phyloP scores from a whole-genome alignment of 2,888 invertebrate species.

The Entomobrya proxima region DNA sequence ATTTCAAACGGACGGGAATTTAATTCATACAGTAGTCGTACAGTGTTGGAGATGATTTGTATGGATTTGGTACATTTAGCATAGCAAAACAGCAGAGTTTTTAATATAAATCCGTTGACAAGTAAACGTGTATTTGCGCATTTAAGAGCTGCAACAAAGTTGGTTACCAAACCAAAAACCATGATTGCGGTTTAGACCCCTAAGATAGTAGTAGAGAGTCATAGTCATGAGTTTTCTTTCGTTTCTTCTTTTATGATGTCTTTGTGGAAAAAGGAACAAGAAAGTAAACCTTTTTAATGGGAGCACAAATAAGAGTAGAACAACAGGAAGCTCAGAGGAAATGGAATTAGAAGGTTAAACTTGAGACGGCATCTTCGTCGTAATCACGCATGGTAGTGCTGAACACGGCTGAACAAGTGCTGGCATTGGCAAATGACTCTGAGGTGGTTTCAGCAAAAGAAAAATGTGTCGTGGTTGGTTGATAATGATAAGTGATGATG shows the following conservation, averaged over 20 bases:
- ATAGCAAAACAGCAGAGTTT: too few relatives aligned
- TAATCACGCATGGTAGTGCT: neutral
- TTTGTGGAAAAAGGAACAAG: neutral
- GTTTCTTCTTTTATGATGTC: neutral
- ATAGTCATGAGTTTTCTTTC: neutral
- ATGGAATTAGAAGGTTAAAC: slow-evolving; percentile 39
- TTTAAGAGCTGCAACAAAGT: too few relatives aligned
- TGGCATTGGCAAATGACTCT: slow-evolving; percentile 8
- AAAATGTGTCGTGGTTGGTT: neutral
- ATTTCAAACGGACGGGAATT: too few relatives aligned
- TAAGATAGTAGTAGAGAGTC: neutral
- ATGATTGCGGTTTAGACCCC: too few relatives aligned
- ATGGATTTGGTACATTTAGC: neutral
- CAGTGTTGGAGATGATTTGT: neutral
- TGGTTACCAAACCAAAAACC: too few relatives aligned
- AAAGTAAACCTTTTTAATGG: neutral
- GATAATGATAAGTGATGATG: neutral
- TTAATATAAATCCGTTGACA: too few relatives aligned
- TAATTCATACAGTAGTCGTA: neutral
- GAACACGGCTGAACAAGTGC: neutral
- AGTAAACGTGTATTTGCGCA: too few relatives aligned
- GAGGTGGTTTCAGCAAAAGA: neutral
- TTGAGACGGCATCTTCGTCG: slow-evolving; percentile 1
- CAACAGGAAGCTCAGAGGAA: slow-evolving; percentile 36
- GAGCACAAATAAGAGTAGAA: neutral